These are phyloP conservation scores for Zygogramma bicolorata DNA, from an alignment of 2,888 invertebrate genomes.

Conservation along the genomic window DNA sequence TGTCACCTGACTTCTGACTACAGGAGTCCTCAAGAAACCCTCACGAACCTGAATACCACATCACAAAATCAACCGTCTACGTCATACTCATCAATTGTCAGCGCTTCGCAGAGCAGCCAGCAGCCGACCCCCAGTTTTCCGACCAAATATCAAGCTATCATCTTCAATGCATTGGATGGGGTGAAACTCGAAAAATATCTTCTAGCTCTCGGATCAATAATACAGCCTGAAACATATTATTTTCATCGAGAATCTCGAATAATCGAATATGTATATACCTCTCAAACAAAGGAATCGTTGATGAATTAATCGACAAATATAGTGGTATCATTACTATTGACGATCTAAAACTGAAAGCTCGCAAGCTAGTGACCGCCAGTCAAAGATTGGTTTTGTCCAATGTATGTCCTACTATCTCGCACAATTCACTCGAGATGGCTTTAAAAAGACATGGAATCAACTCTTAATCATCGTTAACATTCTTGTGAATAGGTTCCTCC, in stretches of 20 bases:
- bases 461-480: neutral
- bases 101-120: no score
- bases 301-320: conserved; percentile 37
- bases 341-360: conserved; percentile 28
- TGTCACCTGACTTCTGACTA: no score
- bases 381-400: conserved; percentile 44
- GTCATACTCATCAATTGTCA: no score
- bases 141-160: neutral
- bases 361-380: conserved; percentile 43
- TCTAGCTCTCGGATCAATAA: conserved; percentile 21
- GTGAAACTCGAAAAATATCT: conserved; percentile 4
- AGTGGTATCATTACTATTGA: conserved; percentile 28
- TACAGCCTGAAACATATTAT: conserved; percentile 30
- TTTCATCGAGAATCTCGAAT: neutral
- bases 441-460: conserved; percentile 23
- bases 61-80: no score
- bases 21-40: no score
- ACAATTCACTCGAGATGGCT: conserved; percentile 34
- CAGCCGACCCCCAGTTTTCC: no score
- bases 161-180: neutral
- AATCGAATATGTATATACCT: conserved; percentile 45
- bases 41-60: no score
- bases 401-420: conserved; percentile 42
- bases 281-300: conserved; percentile 34
- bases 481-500: neutral